These are phyloP conservation scores for Hirtodrosophila cameraria DNA, from an alignment of 2,888 invertebrate species.

Conservation along the genomic window DNA sequence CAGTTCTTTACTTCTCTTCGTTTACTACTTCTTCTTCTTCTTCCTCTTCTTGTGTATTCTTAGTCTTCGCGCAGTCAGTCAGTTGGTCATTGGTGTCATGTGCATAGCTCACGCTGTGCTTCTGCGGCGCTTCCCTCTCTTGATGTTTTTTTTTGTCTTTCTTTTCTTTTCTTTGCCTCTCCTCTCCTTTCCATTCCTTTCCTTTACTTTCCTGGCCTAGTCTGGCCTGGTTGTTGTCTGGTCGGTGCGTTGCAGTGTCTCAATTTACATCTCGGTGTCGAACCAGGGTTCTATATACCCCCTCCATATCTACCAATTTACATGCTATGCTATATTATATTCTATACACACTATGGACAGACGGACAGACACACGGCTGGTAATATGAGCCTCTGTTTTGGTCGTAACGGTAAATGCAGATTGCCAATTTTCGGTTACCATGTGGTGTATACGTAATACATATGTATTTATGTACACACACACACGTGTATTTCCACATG, in stretches of 20 bases:
- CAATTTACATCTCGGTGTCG: conserved; percentile 51
- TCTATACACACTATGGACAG: background rate
- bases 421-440: conserved; percentile 25
- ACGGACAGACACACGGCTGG: conserved; percentile 25
- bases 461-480: background rate
- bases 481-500: too few relatives aligned
- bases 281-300: background rate
- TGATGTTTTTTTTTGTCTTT: conserved; percentile 10
- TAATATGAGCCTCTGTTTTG: conserved; percentile 52
- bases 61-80: conserved; percentile 71
- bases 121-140: conserved; percentile 3
- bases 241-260: conserved; percentile 33
- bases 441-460: conserved; percentile 61
- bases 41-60: conserved; percentile 22
- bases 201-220: conserved; percentile 23
- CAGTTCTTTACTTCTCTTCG: background rate
- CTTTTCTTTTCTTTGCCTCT: background rate
- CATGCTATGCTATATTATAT: too few relatives aligned
- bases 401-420: conserved; percentile 46
- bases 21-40: background rate
- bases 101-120: conserved; percentile 45
- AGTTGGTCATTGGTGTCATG: conserved; percentile 82
- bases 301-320: background rate
- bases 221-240: conserved; percentile 14
- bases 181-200: conserved; percentile 18